Evolutionary conservation across 2,797 vertebrate genomes (phyloP).

Genomic region (Mormyrops boulengeri): DNA sequence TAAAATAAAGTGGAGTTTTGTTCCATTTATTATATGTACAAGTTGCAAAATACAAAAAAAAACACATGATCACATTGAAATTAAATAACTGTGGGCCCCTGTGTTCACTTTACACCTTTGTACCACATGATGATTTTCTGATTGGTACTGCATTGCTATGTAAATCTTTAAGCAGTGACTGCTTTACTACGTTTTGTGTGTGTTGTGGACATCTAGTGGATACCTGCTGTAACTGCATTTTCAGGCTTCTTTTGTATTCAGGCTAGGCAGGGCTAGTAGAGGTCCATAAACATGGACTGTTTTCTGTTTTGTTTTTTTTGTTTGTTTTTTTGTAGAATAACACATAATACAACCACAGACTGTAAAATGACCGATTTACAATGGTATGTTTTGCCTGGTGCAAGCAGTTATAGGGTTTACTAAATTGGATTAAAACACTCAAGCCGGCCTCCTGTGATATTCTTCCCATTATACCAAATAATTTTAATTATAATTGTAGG

Average conservation of each 20-base stretch:
- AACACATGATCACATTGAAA: background rate
- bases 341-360: constrained; percentile 58
- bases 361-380: constrained; percentile 34
- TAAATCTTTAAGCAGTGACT: background rate
- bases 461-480: constrained; percentile 56
- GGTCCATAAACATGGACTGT: constrained; percentile 14
- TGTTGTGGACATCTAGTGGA: constrained; percentile 49
- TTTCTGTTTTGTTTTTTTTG: constrained; percentile 27
- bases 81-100: background rate
- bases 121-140: constrained; percentile 46
- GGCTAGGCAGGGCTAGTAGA: constrained; percentile 31
- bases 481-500: constrained; percentile 29
- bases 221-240: constrained; percentile 39
- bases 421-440: constrained; percentile 26
- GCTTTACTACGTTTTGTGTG: constrained; percentile 13
- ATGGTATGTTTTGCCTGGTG: constrained; percentile 57
- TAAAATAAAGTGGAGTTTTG: background rate
- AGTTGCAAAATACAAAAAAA: background rate
- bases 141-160: constrained; percentile 38
- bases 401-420: constrained; percentile 47
- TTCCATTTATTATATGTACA: background rate
- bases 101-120: constrained; percentile 24
- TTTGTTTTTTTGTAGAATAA: constrained; percentile 22
- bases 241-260: constrained; percentile 22
- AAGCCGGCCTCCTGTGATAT: constrained; percentile 32